These are phyloP conservation scores for Abrostola triplasia DNA, from an alignment of 2,888 invertebrate genomes.

Conservation along the genomic window DNA sequence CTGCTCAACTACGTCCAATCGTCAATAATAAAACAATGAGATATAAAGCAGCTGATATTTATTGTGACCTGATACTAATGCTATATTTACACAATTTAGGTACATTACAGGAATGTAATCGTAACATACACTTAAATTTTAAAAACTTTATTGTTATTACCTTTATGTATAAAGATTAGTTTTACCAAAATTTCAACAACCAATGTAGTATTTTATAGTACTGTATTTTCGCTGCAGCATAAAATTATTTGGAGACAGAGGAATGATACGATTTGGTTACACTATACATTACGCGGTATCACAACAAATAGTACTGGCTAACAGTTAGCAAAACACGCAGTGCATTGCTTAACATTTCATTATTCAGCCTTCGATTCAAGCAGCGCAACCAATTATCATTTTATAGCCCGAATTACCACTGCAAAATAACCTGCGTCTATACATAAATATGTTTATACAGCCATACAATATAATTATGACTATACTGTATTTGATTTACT, in stretches of 20 bases:
- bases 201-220: conserved; percentile 12
- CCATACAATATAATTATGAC: background rate
- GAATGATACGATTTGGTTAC: conserved; percentile 33
- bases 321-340: conserved; percentile 29
- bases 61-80: conserved; percentile 82
- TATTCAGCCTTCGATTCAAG: conserved; percentile 33
- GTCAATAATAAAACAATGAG: conserved; percentile 48
- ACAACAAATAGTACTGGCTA: conserved; percentile 25
- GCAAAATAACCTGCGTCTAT: background rate
- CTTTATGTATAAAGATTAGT: background rate
- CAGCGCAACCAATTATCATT: conserved; percentile 30
- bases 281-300: conserved; percentile 11
- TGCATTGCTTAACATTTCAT: conserved; percentile 27
- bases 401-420: conserved; percentile 11
- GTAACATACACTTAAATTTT: conserved; percentile 44
- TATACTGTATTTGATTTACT: background rate
- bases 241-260: conserved; percentile 22
- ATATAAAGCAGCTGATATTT: conserved; percentile 72
- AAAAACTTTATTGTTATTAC: conserved; percentile 18
- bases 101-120: conserved; percentile 81
- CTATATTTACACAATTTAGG: conserved; percentile 84
- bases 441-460: conserved; percentile 5
- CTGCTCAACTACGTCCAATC: no score
- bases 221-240: conserved; percentile 7
- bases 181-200: conserved; percentile 25